A percentile compares a stretch with the other conserved stretches of the same genome.
Evolutionary conservation across 2,888 invertebrate species (phyloP).

Genomic region (Apocheima hispidaria): DNA sequence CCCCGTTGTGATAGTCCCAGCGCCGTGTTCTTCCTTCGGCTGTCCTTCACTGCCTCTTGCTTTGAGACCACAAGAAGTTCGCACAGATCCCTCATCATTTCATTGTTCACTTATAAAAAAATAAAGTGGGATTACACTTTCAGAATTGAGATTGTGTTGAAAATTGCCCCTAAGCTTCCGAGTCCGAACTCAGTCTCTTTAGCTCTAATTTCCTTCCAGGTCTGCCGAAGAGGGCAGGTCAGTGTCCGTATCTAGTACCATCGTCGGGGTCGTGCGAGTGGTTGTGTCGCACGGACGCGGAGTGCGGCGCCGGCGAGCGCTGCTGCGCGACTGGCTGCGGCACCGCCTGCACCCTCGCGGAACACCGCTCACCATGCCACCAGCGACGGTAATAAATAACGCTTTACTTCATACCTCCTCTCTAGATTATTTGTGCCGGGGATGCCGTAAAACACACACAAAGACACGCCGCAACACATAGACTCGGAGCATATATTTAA

Average conservation of each 20-base stretch:
- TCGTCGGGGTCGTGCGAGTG: slow-evolving; percentile 89
- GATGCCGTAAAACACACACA: neutral
- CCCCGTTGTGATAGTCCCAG: no score
- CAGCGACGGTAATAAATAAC: slow-evolving; percentile 67
- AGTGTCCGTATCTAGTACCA: slow-evolving; percentile 94
- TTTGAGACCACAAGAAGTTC: no score
- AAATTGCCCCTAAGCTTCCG: no score
- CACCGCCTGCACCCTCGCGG: slow-evolving; percentile 91
- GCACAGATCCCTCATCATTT: no score
- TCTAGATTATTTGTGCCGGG: neutral
- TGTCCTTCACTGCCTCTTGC: no score
- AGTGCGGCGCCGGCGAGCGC: slow-evolving; percentile 89
- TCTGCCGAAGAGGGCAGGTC: slow-evolving; percentile 90
- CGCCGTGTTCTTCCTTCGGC: no score
- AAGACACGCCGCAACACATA: neutral
- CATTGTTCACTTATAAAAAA: no score
- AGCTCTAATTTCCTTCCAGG: slow-evolving; percentile 59
- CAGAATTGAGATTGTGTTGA: no score
- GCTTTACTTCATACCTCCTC: neutral
- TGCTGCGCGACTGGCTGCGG: slow-evolving; percentile 96
- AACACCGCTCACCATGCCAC: slow-evolving; percentile 91
- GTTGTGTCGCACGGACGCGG: slow-evolving; percentile 91
- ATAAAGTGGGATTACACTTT: no score
- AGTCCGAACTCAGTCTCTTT: no score
- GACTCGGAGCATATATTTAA: no score